Base-by-base conservation (phyloP, 2,113 vertebrate species). In the Beaufortia kweichowensis region DNA sequence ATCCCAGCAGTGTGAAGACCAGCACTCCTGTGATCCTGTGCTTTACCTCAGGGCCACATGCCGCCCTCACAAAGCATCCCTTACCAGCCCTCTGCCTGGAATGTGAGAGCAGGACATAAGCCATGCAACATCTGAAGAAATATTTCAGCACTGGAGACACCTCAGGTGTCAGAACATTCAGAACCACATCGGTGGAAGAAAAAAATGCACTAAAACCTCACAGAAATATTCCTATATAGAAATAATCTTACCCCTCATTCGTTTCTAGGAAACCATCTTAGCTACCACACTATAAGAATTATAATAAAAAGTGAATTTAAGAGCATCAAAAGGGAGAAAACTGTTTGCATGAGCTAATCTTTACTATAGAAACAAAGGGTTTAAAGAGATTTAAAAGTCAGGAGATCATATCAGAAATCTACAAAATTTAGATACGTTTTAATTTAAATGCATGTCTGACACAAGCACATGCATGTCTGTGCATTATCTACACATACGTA, bases 111-210 rank as follows among this genome's bases (percentile, higher is more conserved):
- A 74, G 55, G 79, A 78, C 50, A 10, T 9, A 50, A 75, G 59
- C 65, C 61, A 31, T 46, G 57, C 57, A 56, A 80, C 79, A 80
- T 63, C 79, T 81, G 65, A 71, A 75, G 31, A 69, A 65, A 41
- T 6, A 23, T 41, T 65, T 19, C 21, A 1, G 31, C 53, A 24
- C 55, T 56, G 41, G 24, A 66, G 66, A 46, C 43, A 17, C 55
- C 31, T 56, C 66, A 56, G 61, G 78, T 80, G 78, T 80, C 82
- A 78, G 78, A 79, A 26, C 78, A 78, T 80, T 80, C 70, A 65
- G 75, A 75, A 65, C 24, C 29, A 46, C 55, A 61, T 60, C 64
- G 77, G 50, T 79, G 9, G 63, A 19, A 23, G n/a, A 59, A 57
- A 63, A 33, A 46, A 56, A 48, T 33, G 19, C 24, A 17, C 23